A percentile compares a stretch with the other conserved stretches of the same genome.
phyloP scores from a whole-genome alignment of 2,888 invertebrate genomes.

The Caenorhabditis drosophilae region DNA sequence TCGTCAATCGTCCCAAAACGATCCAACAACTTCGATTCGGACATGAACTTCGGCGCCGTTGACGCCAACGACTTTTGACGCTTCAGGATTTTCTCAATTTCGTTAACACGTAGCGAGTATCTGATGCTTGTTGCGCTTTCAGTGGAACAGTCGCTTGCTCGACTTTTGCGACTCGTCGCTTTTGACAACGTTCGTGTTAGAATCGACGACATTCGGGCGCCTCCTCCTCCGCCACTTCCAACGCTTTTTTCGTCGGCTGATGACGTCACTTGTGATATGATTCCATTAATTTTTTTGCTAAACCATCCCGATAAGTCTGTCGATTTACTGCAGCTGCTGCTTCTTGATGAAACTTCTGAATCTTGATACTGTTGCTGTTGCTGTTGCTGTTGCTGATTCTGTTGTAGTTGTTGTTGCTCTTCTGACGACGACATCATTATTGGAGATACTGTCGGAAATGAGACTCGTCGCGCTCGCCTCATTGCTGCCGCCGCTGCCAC shows the following conservation, averaged over 20 bases:
- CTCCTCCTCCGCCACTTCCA: too few species aligned
- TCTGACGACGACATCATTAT: not conserved
- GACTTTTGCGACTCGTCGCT: conserved; percentile 15
- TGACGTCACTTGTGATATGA: conserved; percentile 4
- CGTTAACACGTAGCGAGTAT: conserved; percentile 9
- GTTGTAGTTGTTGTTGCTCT: conserved; percentile 1
- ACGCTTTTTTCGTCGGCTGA: too few species aligned
- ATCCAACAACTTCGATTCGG: conserved; percentile 24
- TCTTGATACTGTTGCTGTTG: conserved; percentile 7
- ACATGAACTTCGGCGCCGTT: conserved; percentile 11
- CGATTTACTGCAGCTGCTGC: conserved; percentile 14
- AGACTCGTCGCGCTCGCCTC: conserved; percentile 12
- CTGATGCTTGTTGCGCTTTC: conserved; percentile 12
- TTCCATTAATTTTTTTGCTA: conserved; percentile 20
- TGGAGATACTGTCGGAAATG: conserved; percentile 14
- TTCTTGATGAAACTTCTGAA: conserved; percentile 19
- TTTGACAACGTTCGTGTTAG: conserved; percentile 23
- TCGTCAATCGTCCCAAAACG: conserved; percentile 8
- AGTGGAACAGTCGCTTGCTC: conserved; percentile 1
- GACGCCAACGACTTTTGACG: too few species aligned
- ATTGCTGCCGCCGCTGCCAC: not conserved
- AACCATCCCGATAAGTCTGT: conserved; percentile 28
- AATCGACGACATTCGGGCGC: conserved; percentile 16
- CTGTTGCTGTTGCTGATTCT: too few species aligned
- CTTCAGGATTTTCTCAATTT: too few species aligned